Base-by-base conservation (phyloP, 2,113 vertebrate species). In the Nothoprocta pentlandii region DNA sequence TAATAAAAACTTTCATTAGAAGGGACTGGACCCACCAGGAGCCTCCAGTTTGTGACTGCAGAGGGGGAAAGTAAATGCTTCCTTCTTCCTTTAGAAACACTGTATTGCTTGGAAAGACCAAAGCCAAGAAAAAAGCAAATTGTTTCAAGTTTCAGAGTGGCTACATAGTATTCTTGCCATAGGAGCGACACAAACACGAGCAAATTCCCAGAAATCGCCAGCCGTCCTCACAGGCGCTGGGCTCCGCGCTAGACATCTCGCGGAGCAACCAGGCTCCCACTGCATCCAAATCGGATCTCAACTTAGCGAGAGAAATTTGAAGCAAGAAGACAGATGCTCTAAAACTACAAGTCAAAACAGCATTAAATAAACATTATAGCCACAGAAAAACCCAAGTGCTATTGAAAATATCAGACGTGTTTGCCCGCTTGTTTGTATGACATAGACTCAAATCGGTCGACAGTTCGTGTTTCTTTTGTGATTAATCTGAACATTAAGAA, bases 1-100 rank as follows among this genome's bases (percentile, higher is more conserved):
- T 73, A 81, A 85, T 83, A 88, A 86, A 87, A 94, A 66, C 20
- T 88, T 86, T 36, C 36, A 80, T 54, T 32, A 82, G n/a, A 87
- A 82, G 26, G 89, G 76, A 93, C 76, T 64, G 77, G 79, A 75
- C 56, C 64, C 58, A 88, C 79, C 6, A 26, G 42, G 14, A 88
- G 56, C 28, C 46, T 91, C 51, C 63, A 30, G 39, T 8, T 16
- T 53, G 16, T 59, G 84, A 21, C 39, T 17, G 49, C 15, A 69
- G 76, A n/a, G 1, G 8, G 16, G 22, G 56, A 25, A 36, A 75
- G 47, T n/a, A 78, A 54, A 23, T 54, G 74, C 39, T 59, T 42
- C 30, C 8, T 49, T 67, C 53, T 62, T 32, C 36, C 19, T 41
- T 56, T 87, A 42, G 59, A 85, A 93, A 90, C 66, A 69, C 1